Conservation (phyloP, 1,140 invertebrate genomes). For the Listronotus oregonensis region DNA sequence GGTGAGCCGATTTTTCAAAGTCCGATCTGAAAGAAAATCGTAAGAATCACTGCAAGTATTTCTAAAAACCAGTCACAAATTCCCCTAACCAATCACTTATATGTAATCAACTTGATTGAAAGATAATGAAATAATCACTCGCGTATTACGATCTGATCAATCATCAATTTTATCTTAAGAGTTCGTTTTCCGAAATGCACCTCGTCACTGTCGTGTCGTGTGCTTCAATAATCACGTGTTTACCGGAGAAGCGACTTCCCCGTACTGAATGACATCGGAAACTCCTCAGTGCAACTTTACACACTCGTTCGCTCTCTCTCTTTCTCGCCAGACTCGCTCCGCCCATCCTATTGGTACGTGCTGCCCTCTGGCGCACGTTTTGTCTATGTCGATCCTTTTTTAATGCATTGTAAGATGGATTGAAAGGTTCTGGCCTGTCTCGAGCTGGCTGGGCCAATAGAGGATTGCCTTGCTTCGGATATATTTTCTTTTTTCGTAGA, state of each 20-base stretch:
- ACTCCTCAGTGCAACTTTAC: constrained; percentile 36
- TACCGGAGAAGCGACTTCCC: constrained; percentile 51
- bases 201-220: constrained; percentile 8
- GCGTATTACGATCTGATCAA: constrained; percentile 1
- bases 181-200: constrained; percentile 9
- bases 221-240: constrained; percentile 46
- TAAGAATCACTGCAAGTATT: neutral
- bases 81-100: too few species aligned
- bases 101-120: neutral
- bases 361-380: constrained; percentile 46
- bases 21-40: neutral
- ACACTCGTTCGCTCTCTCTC: constrained; percentile 23
- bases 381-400: constrained; percentile 32
- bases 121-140: constrained; percentile 7
- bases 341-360: constrained; percentile 52
- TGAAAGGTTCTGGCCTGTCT: constrained; percentile 32
- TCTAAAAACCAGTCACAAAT: too few species aligned
- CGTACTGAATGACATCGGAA: constrained; percentile 50
- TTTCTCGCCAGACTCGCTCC: constrained; percentile 40
- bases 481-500: constrained; percentile 55
- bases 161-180: constrained; percentile 2
- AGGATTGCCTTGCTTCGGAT: constrained; percentile 50
- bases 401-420: constrained; percentile 38
- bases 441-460: constrained; percentile 47
- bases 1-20: neutral